Conservation (phyloP, 2,113 vertebrate genomes). For the Microcebus jonahi region DNA sequence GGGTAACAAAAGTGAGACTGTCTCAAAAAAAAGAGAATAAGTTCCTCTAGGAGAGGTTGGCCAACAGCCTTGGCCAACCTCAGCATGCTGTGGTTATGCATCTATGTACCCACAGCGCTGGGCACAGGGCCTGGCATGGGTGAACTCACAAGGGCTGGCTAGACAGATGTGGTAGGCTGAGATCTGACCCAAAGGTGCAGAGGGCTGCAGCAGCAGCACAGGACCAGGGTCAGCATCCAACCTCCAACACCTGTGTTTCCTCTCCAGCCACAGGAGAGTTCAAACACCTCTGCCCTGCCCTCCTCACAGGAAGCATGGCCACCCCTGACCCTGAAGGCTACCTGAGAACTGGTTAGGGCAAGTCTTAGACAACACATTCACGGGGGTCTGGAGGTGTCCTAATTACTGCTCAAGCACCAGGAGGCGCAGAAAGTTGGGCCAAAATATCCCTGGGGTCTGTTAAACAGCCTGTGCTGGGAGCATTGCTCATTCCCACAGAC, state of each 20-base stretch:
- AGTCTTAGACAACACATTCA: neutral
- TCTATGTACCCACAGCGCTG: neutral
- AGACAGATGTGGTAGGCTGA: neutral
- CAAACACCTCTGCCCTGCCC: neutral
- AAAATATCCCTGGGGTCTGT: neutral
- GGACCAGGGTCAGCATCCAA: neutral
- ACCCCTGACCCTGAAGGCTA: neutral
- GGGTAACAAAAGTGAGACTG: no score
- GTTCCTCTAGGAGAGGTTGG: conserved; percentile 4
- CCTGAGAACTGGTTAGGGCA: neutral
- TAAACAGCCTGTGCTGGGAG: neutral
- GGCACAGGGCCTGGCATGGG: neutral
- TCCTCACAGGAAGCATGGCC: neutral
- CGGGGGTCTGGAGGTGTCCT: neutral
- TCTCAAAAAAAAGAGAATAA: neutral
- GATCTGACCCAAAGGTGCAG: neutral
- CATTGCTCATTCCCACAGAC: neutral
- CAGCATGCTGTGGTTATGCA: neutral
- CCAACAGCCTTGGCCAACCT: neutral
- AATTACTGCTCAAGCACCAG: neutral
- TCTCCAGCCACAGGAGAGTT: neutral
- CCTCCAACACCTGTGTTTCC: neutral
- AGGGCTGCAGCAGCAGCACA: neutral
- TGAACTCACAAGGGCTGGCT: neutral
- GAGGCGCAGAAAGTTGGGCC: neutral